Evolutionary conservation across 1,140 invertebrate genomes (phyloP).

Genomic region (Zaprionus kolodkinae): DNA sequence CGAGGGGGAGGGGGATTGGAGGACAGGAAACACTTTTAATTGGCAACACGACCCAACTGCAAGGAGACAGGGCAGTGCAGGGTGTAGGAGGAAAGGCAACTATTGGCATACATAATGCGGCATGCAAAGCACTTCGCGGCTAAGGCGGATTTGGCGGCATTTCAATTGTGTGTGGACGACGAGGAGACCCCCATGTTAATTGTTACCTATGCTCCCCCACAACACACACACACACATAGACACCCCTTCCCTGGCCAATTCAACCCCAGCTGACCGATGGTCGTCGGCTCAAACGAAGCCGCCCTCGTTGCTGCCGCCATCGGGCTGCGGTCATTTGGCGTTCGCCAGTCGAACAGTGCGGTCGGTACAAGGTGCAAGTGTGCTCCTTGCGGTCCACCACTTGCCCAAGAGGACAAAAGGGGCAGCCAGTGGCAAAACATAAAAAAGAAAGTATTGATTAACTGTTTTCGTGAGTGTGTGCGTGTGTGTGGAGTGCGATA

Average conservation of each 20-base stretch:
- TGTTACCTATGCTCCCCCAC: constrained; percentile 6
- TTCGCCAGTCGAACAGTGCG: constrained; percentile 73
- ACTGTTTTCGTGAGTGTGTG: constrained; percentile 48
- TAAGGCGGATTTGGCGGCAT: constrained; percentile 38
- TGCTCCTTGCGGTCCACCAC: constrained; percentile 52
- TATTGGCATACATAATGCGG: constrained; percentile 43
- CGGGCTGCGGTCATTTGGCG: constrained; percentile 67
- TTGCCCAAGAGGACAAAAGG: constrained; percentile 25
- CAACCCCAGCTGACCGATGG: constrained; percentile 16
- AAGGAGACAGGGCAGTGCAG: too few species aligned
- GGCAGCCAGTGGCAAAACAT: constrained; percentile 19
- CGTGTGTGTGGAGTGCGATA: constrained; percentile 33
- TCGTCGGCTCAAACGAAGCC: constrained; percentile 27
- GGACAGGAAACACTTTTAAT: constrained; percentile 48
- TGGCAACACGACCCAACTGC: constrained; percentile 27
- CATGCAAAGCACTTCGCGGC: constrained; percentile 33
- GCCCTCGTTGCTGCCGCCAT: constrained; percentile 20
- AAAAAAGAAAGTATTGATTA: constrained; percentile 69
- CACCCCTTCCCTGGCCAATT: too few species aligned
- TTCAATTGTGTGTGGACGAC: constrained; percentile 30
- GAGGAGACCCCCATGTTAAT: constrained; percentile 28
- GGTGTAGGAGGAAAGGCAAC: neutral
- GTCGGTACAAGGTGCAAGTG: constrained; percentile 66
- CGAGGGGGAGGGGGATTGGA: constrained; percentile 6
- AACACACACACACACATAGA: constrained; percentile 6